These are phyloP conservation scores for Hydrotaea diabolus DNA, from an alignment of 2,888 invertebrate species.

Conservation along the genomic window DNA sequence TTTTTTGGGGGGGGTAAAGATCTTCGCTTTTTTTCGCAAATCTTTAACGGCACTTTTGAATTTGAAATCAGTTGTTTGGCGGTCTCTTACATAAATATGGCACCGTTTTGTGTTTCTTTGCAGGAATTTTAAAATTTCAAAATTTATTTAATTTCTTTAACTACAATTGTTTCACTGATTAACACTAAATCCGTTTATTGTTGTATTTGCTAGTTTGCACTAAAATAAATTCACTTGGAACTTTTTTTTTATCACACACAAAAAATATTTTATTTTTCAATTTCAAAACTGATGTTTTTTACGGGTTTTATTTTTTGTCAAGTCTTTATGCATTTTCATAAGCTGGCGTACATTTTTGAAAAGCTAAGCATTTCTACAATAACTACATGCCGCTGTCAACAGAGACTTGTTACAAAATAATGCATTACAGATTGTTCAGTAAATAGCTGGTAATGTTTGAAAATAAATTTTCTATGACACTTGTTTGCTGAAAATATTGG, in stretches of 20 bases:
- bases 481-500: constrained; percentile 9
- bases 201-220: neutral
- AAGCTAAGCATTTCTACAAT: neutral
- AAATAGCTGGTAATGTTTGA: too few relatives aligned
- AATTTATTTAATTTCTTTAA: constrained; percentile 52
- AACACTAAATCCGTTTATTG: constrained; percentile 21
- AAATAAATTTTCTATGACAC: constrained; percentile 20
- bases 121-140: constrained; percentile 54
- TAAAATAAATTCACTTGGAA: constrained; percentile 41
- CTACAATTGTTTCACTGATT: constrained; percentile 42
- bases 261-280: constrained; percentile 42
- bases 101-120: constrained; percentile 46
- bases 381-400: too few relatives aligned
- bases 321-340: constrained; percentile 79
- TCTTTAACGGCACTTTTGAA: constrained; percentile 30
- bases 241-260: constrained; percentile 74
- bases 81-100: constrained; percentile 29
- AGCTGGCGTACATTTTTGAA: constrained; percentile 68
- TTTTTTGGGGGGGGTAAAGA: neutral
- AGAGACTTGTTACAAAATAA: too few relatives aligned
- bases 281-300: constrained; percentile 70
- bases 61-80: neutral
- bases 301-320: constrained; percentile 78
- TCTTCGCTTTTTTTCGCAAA: neutral
- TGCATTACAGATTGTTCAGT: too few relatives aligned